Evolutionary conservation across 1,140 invertebrate genomes (phyloP).

Genomic region (Aphis gossypii): DNA sequence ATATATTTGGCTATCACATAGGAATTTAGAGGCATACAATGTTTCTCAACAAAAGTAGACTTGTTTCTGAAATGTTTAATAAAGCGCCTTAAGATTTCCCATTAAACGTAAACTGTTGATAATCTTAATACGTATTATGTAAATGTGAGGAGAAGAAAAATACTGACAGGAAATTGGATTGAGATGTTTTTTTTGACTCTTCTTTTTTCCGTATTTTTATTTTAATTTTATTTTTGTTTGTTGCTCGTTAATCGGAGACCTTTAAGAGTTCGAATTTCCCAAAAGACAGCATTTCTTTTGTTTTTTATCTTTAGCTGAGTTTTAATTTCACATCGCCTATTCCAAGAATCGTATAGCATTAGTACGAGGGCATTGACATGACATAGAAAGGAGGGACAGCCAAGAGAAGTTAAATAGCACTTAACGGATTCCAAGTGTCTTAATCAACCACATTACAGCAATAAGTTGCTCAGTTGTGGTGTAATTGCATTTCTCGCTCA

Average conservation of each 20-base stretch:
- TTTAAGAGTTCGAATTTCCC: constrained; percentile 47
- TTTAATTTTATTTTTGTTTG: neutral
- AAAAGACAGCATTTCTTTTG: neutral
- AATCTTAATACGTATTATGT: constrained; percentile 47
- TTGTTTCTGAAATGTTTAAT: constrained; percentile 6
- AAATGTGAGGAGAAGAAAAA: neutral
- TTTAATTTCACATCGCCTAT: neutral
- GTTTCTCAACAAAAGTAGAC: neutral
- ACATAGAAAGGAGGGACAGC: no score
- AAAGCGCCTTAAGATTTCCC: neutral
- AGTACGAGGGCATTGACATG: neutral
- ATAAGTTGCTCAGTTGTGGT: constrained; percentile 23
- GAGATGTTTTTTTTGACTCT: neutral
- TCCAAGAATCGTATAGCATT: neutral
- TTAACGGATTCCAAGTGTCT: constrained; percentile 23
- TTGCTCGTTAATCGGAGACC: constrained; percentile 34
- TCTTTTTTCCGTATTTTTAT: neutral
- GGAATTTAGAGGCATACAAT: no score
- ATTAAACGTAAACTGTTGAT: constrained; percentile 40
- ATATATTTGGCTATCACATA: neutral
- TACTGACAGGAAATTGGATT: constrained; percentile 53
- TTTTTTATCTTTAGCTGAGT: constrained; percentile 44
- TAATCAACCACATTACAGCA: constrained; percentile 44
- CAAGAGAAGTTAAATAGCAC: constrained; percentile 51
- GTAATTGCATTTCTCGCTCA: neutral